Evolutionary conservation across 1,140 invertebrate genomes (phyloP).

Genomic region (Hestina assimilis): DNA sequence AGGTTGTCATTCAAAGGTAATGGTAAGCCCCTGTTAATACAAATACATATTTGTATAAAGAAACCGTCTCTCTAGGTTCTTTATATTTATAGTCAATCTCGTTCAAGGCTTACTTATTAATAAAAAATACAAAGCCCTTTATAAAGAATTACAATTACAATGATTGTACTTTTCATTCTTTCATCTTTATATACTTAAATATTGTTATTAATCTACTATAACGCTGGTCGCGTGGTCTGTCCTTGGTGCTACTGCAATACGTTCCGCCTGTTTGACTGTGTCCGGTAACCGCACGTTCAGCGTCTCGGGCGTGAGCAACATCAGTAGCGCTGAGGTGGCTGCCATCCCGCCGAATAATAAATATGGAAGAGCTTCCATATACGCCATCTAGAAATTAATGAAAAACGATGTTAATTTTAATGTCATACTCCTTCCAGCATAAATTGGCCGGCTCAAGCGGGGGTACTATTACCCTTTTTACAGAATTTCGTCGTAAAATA

Average conservation of each 20-base stretch:
- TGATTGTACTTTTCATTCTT: neutral
- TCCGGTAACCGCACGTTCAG: slow-evolving; percentile 83
- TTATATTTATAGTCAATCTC: too few species aligned
- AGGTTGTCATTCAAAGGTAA: too few species aligned
- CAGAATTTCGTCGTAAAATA: too few species aligned
- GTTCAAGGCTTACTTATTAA: too few species aligned
- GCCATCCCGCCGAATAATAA: slow-evolving; percentile 83
- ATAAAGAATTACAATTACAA: neutral
- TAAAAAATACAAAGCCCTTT: too few species aligned
- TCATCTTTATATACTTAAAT: neutral
- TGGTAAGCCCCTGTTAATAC: too few species aligned
- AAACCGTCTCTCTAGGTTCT: too few species aligned
- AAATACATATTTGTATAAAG: too few species aligned
- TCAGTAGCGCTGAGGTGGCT: slow-evolving; percentile 80
- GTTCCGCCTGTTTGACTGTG: slow-evolving; percentile 77
- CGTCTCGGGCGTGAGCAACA: slow-evolving; percentile 86
- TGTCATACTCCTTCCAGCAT: too few species aligned
- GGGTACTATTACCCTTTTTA: too few species aligned
- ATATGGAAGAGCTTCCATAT: slow-evolving; percentile 79
- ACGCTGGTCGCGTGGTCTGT: neutral
- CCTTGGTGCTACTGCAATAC: slow-evolving; percentile 23
- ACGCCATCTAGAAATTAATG: slow-evolving; percentile 41
- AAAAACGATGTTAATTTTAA: too few species aligned
- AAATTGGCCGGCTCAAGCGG: too few species aligned
- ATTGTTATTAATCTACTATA: neutral